Base-by-base conservation (phyloP, 1,140 invertebrate genomes). In the Bicyclus anynana region DNA sequence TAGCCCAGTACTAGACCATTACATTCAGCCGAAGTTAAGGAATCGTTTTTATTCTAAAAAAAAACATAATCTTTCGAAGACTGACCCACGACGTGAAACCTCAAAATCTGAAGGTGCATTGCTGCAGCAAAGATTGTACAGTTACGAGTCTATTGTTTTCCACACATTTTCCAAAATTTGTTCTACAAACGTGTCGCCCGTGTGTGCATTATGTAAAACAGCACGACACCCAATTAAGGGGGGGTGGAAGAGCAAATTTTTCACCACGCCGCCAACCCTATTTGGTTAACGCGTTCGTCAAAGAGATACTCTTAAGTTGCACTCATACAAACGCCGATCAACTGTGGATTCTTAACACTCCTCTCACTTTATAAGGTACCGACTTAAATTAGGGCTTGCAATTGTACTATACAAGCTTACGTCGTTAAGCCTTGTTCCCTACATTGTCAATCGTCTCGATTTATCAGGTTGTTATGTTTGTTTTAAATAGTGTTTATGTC, bases 311-410 rank as follows among this genome's bases (percentile, higher is more conserved):
- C 75, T 76, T 77, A 73, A 73, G 60, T 51, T 59, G 65, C 62
- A 69, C 67, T 84, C 79, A 85, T 87, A 87, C 81, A 87, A 84
- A 82, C 68, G 84, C 84, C 84, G 59, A 87, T 87, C 83, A 86
- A 78, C 70, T 69, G 67, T 47, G 78, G 72, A 83, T 80, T 87
- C 80, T 83, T 77, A 83, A 72, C 84, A 79, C 81, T 80, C 72
- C 67, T 50, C 58, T 57, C 59, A 46, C 81, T 84, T 55, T 87
- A 85, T 84, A 87, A 74, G 82, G 84, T 49, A 71, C 84, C 84
- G 59, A 58, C 55, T 71, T 87, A 84, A 87, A 87, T 87, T 87
- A 87, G 84, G 77, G 72, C 59, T 50, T 62, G 64, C 81, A 82
- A 87, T 84, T 87, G 84, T 87, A 68, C 68, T 70, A 67, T 70